phyloP scores from a whole-genome alignment of 1,140 invertebrate genomes.

The Acyrthosiphon pisum region DNA sequence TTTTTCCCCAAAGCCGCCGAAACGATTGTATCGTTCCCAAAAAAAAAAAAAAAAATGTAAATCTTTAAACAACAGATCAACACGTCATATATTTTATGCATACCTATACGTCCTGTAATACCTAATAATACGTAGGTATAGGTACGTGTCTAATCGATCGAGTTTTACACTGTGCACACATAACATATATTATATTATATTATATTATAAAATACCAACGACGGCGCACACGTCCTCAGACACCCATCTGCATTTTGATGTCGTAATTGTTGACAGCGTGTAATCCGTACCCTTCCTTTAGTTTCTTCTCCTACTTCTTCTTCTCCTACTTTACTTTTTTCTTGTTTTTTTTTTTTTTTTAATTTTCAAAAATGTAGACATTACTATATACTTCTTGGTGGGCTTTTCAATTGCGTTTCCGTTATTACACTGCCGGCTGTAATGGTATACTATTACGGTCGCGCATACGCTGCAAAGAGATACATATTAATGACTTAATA shows the following conservation, averaged over 20 bases:
- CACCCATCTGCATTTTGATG: conserved; percentile 19
- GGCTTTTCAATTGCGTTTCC: conserved; percentile 31
- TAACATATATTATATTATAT: too few species aligned
- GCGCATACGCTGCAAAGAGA: not conserved
- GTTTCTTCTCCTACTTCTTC: not conserved
- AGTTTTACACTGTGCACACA: not conserved
- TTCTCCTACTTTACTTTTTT: not conserved
- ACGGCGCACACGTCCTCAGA: not conserved
- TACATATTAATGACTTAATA: conserved; percentile 53
- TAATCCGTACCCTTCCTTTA: not conserved
- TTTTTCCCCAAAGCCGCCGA: not conserved
- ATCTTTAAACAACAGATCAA: not conserved
- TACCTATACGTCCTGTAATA: not conserved
- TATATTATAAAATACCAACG: not conserved
- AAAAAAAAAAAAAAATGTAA: not conserved
- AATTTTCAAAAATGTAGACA: conserved; percentile 19
- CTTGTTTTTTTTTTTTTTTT: not conserved
- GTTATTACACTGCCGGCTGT: conserved; percentile 25
- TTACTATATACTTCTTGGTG: conserved; percentile 31
- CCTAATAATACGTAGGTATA: not conserved
- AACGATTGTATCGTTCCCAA: not conserved
- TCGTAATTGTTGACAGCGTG: conserved; percentile 8
- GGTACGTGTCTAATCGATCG: not conserved
- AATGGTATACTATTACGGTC: conserved; percentile 12
- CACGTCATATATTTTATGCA: conserved; percentile 11